These are phyloP conservation scores for Neoaliturus tenellus DNA, from an alignment of 2,888 invertebrate genomes.

Conservation along the genomic window DNA sequence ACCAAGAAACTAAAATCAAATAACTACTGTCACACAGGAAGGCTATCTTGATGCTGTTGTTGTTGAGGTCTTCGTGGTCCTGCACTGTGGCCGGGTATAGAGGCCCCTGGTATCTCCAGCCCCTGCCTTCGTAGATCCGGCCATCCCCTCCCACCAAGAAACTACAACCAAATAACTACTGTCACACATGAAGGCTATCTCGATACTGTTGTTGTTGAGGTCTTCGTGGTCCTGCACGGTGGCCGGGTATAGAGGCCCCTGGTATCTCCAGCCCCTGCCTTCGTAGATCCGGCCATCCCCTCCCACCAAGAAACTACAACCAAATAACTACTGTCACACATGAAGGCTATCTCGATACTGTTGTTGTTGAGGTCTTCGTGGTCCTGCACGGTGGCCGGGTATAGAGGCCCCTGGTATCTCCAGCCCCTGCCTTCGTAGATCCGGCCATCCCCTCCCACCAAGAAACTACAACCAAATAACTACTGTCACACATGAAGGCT, in stretches of 20 bases:
- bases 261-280: background rate
- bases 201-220: background rate
- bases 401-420: background rate
- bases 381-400: background rate
- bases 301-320: background rate
- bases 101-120: background rate
- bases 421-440: background rate
- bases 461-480: no score
- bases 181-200: no score
- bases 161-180: no score
- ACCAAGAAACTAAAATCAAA: background rate
- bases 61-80: background rate
- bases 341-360: no score
- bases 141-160: slow-evolving; percentile 1
- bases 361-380: background rate
- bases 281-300: background rate
- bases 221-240: background rate
- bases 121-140: background rate
- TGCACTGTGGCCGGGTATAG: background rate
- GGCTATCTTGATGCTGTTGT: no score
- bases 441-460: background rate
- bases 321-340: no score
- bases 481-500: no score
- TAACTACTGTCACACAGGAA: no score
- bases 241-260: background rate